These are phyloP conservation scores for Eupithecia dodoneata DNA, from an alignment of 2,888 invertebrate species.

Conservation along the genomic window DNA sequence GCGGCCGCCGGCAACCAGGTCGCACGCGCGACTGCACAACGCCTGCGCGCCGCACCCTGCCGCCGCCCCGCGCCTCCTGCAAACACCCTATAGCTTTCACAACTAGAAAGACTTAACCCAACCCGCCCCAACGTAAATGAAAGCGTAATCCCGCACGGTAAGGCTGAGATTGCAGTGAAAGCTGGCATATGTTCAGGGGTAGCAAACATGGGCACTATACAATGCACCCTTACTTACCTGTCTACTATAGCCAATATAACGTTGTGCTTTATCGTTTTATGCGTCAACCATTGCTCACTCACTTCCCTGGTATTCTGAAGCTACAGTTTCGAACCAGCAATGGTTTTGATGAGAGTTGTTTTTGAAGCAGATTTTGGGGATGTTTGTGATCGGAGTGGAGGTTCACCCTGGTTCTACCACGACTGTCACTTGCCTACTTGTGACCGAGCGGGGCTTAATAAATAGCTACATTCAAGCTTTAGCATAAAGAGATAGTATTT, in stretches of 20 bases:
- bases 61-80: conserved; percentile 72
- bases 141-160: conserved; percentile 37
- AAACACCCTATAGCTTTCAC: conserved; percentile 69
- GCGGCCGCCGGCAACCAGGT: conserved; percentile 84
- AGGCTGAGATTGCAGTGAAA: conserved; percentile 32
- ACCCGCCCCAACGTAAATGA: conserved; percentile 28
- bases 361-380: neutral
- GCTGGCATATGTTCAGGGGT: conserved; percentile 51
- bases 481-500: conserved; percentile 23
- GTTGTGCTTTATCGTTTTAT: conserved; percentile 38
- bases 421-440: conserved; percentile 38
- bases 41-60: conserved; percentile 82
- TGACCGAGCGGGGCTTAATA: conserved; percentile 33
- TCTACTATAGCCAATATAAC: conserved; percentile 49
- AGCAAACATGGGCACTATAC: conserved; percentile 65
- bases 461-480: conserved; percentile 34
- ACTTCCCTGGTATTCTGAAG: neutral
- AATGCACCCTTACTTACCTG: conserved; percentile 79
- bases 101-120: conserved; percentile 58
- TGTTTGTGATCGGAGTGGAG: conserved; percentile 23
- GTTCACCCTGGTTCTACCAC: conserved; percentile 36
- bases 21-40: conserved; percentile 84
- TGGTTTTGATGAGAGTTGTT: conserved; percentile 13
- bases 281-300: conserved; percentile 54
- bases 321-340: conserved; percentile 16